Evolutionary conservation across 1,140 invertebrate species (phyloP).

Genomic region (Platyura marginata): DNA sequence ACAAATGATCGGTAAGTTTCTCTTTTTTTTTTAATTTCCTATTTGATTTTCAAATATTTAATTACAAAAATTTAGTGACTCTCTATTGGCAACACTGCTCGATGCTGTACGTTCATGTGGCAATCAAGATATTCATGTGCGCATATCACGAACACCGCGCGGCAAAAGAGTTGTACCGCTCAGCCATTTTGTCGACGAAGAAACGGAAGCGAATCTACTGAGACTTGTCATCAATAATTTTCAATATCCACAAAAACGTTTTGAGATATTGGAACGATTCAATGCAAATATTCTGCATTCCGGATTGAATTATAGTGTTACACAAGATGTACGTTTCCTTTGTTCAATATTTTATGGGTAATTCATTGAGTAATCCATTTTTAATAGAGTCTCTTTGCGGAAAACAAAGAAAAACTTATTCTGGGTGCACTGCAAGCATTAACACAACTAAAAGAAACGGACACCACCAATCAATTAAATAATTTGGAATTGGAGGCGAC

Average conservation of each 20-base stretch:
- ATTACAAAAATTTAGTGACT: constrained; percentile 48
- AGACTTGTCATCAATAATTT: constrained; percentile 26
- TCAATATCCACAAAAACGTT: constrained; percentile 20
- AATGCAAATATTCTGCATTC: constrained; percentile 97
- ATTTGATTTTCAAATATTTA: too few relatives aligned
- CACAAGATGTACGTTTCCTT: constrained; percentile 67
- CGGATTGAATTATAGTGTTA: constrained; percentile 87
- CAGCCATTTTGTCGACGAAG: constrained; percentile 77
- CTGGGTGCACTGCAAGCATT: constrained; percentile 57
- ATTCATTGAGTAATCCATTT: constrained; percentile 1
- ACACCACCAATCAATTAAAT: constrained; percentile 31
- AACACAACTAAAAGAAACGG: constrained; percentile 49
- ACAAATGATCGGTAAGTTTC: constrained; percentile 49
- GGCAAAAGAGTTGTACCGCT: constrained; percentile 79
- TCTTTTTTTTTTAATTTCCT: constrained; percentile 4
- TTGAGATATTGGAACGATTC: constrained; percentile 75
- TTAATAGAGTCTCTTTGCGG: constrained; percentile 75
- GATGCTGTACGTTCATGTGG: constrained; percentile 93
- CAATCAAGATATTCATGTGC: constrained; percentile 93
- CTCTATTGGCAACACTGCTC: constrained; percentile 80
- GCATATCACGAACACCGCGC: constrained; percentile 61
- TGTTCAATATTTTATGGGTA: not conserved
- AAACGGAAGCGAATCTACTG: constrained; percentile 63
- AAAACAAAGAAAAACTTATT: constrained; percentile 97
- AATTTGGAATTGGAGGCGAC: constrained; percentile 70